phyloP scores from a whole-genome alignment of 1,140 invertebrate species.

The Sweltsa coloradensis region DNA sequence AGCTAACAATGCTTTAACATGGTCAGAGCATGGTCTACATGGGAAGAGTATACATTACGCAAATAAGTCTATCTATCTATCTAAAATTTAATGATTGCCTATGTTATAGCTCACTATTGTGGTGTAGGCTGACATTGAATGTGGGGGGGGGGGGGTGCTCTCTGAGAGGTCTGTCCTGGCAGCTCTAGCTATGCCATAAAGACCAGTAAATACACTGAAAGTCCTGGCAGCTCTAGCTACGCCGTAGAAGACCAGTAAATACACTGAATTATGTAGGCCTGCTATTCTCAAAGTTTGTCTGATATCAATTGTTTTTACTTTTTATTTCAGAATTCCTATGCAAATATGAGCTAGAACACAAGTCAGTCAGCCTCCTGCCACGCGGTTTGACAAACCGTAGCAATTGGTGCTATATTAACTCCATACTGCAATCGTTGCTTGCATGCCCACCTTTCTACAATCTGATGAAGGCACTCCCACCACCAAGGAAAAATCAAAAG shows the following conservation, averaged over 20 bases:
- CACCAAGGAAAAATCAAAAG: constrained; percentile 38
- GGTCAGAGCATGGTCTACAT: too few species aligned
- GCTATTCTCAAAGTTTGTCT: constrained; percentile 1
- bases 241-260: constrained; percentile 3
- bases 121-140: too few species aligned
- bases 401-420: constrained; percentile 95
- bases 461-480: constrained; percentile 56
- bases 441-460: constrained; percentile 91
- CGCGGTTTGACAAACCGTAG: constrained; percentile 80
- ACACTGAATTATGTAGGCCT: background rate
- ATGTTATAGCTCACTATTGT: too few species aligned
- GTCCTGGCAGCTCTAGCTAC: constrained; percentile 1
- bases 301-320: constrained; percentile 18
- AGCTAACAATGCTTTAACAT: too few species aligned
- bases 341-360: constrained; percentile 59
- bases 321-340: constrained; percentile 52
- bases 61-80: too few species aligned
- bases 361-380: constrained; percentile 60
- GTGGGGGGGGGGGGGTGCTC: too few species aligned
- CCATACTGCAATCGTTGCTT: constrained; percentile 76
- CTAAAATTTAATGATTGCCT: too few species aligned
- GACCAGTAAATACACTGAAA: background rate
- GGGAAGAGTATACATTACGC: too few species aligned
- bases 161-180: too few species aligned
- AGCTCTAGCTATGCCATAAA: background rate